Conservation (phyloP, 2,888 invertebrate genomes). For the Pristionchus mayeri region DNA sequence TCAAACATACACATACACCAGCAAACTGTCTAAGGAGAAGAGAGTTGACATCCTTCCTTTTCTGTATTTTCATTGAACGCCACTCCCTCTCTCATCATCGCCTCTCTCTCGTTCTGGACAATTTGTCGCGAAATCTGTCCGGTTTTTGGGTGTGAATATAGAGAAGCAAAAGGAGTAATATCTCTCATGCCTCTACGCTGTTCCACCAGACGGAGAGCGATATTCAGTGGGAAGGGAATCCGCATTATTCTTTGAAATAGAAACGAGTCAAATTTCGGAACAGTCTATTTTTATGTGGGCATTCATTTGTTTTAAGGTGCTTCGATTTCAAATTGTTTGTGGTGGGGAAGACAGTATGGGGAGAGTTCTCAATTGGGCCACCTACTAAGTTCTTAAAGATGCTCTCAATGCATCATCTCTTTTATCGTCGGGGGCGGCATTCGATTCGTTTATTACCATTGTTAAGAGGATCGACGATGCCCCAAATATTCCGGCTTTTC, state of each 20-base stretch:
- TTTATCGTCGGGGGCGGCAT: neutral
- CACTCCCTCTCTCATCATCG: neutral
- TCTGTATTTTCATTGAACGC: no score
- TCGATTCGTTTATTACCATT: neutral
- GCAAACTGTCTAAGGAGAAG: no score
- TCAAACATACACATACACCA: neutral
- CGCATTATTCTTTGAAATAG: neutral
- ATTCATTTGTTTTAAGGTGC: neutral
- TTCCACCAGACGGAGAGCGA: neutral
- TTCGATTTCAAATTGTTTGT: no score
- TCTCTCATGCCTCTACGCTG: no score
- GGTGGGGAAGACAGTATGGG: neutral
- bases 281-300: neutral
- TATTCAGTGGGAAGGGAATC: neutral
- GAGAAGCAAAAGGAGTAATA: no score
- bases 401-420: neutral
- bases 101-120: no score
- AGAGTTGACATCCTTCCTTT: no score
- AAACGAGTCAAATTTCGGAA: neutral
- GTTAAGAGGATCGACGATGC: neutral
- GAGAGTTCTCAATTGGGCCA: neutral
- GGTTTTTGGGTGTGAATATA: no score
- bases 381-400: neutral
- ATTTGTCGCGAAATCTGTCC: no score
- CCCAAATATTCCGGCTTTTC: neutral